These are phyloP conservation scores for Acronicta leporina DNA, from an alignment of 2,888 invertebrate genomes.

Conservation along the genomic window DNA sequence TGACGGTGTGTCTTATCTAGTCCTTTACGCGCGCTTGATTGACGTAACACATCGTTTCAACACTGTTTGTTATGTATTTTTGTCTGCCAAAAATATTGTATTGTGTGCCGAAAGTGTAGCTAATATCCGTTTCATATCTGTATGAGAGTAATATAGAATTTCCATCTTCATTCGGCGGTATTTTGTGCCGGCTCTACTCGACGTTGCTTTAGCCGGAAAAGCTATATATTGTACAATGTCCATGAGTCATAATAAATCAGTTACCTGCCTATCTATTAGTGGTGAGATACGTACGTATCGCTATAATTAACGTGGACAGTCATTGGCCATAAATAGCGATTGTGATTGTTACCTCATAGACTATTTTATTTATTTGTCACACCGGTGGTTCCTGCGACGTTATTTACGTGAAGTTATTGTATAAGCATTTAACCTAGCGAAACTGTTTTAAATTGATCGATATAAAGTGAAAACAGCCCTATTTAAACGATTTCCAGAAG, in stretches of 20 bases:
- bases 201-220: constrained; percentile 45
- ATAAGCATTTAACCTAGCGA: constrained; percentile 2
- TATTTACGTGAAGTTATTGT: constrained; percentile 22
- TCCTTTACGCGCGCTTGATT: constrained; percentile 74
- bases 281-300: constrained; percentile 52
- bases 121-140: constrained; percentile 51
- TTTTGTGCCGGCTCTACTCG: constrained; percentile 23
- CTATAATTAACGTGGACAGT: constrained; percentile 68
- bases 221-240: constrained; percentile 46
- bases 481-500: constrained; percentile 10
- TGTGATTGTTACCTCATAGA: constrained; percentile 60
- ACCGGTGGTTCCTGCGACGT: constrained; percentile 27
- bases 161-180: constrained; percentile 27
- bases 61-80: constrained; percentile 63
- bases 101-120: constrained; percentile 59
- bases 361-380: constrained; percentile 48
- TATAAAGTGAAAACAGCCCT: constrained; percentile 7
- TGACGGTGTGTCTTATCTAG: constrained; percentile 77
- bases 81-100: constrained; percentile 68
- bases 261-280: constrained; percentile 50
- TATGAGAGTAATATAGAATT: constrained; percentile 35
- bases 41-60: constrained; percentile 70
- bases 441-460: background rate
- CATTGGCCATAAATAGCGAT: constrained; percentile 66
- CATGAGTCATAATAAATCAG: constrained; percentile 56